Evolutionary conservation across 1,140 invertebrate genomes (phyloP), one percentile per base, ranked within the genome.

Genomic region (Ephestia elutella): DNA sequence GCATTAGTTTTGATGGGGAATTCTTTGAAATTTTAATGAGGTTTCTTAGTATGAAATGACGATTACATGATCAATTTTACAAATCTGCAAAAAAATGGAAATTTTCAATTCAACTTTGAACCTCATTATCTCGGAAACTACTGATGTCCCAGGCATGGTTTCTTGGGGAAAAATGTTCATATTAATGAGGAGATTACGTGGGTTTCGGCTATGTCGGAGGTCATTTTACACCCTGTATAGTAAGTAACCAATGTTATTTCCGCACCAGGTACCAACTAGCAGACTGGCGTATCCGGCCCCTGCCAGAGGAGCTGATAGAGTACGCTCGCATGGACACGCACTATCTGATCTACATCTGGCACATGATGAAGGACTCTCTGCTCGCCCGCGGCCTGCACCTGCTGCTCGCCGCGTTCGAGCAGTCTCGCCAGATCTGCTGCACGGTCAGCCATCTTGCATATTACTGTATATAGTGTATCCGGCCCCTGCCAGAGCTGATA

Each of bases 241-340:
- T n/a, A n/a, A n/a, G n/a, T n/a, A n/a, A n/a, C 15, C n/a, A 44
- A 44, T 44, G 5, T 32, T 38, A 11, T 38, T 38, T 38, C 32
- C 32, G 2, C 8, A 8, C 8, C 60, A 89, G 89, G 59, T 97
- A 95, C 81, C 98, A 99, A 82, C 81, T 97, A 28, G 97, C 97
- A 2, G 98, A 99, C 86, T 99, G 98, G 98, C 93, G 98, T 62
- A 96, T 98, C 19, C 91, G 94, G 53, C 98, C 98, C 0, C 86
- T 99, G 30, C 95, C 96, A 0, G 90, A 92, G 21, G 94, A 96
- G 71, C 90, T 99, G 68, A 86, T 96, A 1, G 90, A 92, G 57
- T 99, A 99, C 89, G 98, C 98, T 0, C 90, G 98, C 25, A 92
- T 94, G 75, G 98, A 99, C 83, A 99, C 98, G 0, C 98, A 99